Evolutionary conservation across 1,140 invertebrate species (phyloP).

Genomic region (Wiebesia pumilae): DNA sequence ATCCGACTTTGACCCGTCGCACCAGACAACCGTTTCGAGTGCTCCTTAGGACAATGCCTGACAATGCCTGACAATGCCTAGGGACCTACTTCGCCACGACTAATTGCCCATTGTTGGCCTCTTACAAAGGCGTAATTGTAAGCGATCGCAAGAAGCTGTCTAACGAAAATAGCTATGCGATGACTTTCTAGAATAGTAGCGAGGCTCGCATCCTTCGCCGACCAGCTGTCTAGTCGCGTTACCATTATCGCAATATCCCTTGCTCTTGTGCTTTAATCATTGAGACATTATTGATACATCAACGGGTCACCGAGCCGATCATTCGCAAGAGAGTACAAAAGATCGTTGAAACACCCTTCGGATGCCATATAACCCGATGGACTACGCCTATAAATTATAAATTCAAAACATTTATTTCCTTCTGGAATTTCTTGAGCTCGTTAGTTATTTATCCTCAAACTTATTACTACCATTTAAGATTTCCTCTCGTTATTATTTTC

Average conservation of each 20-base stretch:
- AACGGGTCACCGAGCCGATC: neutral
- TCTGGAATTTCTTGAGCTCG: neutral
- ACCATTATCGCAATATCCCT: neutral
- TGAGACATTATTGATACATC: constrained; percentile 21
- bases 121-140: neutral
- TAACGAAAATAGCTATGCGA: neutral
- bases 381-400: neutral
- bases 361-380: neutral
- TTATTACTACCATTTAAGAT: neutral
- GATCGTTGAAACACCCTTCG: neutral
- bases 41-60: neutral
- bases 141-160: neutral
- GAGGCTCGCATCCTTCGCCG: neutral
- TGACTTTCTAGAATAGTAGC: neutral
- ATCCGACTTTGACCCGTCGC: too few species aligned
- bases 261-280: neutral
- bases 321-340: neutral
- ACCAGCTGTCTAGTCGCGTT: neutral
- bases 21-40: too few species aligned
- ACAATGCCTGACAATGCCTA: too few species aligned
- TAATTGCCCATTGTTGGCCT: neutral
- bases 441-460: neutral
- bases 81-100: neutral
- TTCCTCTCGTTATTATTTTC: neutral
- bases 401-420: neutral